Base-by-base conservation (phyloP, 2,888 invertebrate genomes). In the Pomacea canaliculata region DNA sequence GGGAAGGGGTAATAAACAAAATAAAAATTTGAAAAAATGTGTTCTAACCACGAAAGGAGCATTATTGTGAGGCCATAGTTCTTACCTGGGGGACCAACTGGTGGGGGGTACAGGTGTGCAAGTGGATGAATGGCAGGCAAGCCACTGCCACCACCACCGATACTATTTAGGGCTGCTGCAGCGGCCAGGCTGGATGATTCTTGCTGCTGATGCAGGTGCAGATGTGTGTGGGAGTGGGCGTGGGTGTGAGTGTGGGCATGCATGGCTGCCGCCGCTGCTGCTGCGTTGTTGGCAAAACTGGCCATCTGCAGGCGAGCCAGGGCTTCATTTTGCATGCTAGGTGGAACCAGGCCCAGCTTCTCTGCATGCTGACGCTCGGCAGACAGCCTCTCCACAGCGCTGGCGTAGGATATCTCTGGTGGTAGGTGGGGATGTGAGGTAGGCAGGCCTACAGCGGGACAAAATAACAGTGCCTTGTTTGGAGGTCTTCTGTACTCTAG, bases 251-350 rank as follows among this genome's bases (percentile, higher is more conserved):
- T 73, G 73, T 78, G 78, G 27, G 73, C 73, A 65, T 76, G 73
- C 67, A 73, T 73, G 59, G 79, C 78, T 16, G 86, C 82, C 7
- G 83, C 82, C 2, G 82, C 84, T 10, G 84, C 81, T 13, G 83
- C 82, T n/a, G 81, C 77, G 13, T 80, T 74, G 56, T 80, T 81
- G 12, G 81, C 79, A 83, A 95, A 94, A 90, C 96, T 96, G 86
- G 96, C 96, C 96, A 97, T 96, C 93, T 97, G 97, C 90, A 97
- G 92, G 85, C 97, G 95, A 83, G 94, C 95, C 95, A 97, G 96
- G 81, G 97, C 97, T 92, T 97, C 97, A 92, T 97, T 96, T 83
- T 96, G 83, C 80, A 96, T 96, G 87, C 96, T 92, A 80, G 96
- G 95, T 16, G 69, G 74, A 4, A 96, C 96, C 83, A 96, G 81